phyloP scores from a whole-genome alignment of 2,888 invertebrate genomes.

The Electrophaes corylata region DNA sequence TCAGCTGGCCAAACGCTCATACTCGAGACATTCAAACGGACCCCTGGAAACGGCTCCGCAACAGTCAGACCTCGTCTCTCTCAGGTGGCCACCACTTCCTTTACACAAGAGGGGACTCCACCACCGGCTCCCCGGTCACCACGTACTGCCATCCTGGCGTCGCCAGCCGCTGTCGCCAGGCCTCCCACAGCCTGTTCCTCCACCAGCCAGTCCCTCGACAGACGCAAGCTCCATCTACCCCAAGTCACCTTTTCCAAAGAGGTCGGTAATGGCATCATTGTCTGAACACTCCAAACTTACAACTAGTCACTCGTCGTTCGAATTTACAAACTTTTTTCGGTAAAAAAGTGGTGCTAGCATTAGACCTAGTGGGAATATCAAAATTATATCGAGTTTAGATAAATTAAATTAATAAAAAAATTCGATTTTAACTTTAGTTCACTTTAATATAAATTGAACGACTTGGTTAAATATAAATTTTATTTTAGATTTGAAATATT shows the following conservation, averaged over 20 bases:
- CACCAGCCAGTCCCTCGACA: constrained; percentile 85
- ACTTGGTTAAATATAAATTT: constrained; percentile 3
- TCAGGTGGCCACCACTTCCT: constrained; percentile 52
- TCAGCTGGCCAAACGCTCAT: constrained; percentile 88
- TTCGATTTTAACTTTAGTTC: constrained; percentile 2
- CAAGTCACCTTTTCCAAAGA: constrained; percentile 95
- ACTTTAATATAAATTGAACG: too few species aligned
- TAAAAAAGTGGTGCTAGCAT: constrained; percentile 60
- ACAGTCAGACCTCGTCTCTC: constrained; percentile 54
- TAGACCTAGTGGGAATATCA: constrained; percentile 39
- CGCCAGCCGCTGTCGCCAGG: constrained; percentile 75
- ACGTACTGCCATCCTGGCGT: constrained; percentile 62
- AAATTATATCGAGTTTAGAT: constrained; percentile 28
- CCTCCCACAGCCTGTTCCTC: constrained; percentile 89
- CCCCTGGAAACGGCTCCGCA: constrained; percentile 71
- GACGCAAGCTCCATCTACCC: constrained; percentile 88
- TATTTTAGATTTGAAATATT: neutral
- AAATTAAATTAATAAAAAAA: constrained; percentile 29
- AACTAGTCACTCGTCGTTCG: constrained; percentile 54
- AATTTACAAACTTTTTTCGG: constrained; percentile 42
- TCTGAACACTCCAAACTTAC: constrained; percentile 72
- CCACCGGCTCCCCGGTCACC: constrained; percentile 75
- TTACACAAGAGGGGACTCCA: constrained; percentile 71
- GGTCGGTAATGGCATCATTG: constrained; percentile 95
- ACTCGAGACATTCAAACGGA: constrained; percentile 89